A percentile compares a stretch with the other conserved stretches of the same genome.
Conservation (phyloP, 1,140 invertebrate genomes). For the Tribolium castaneum region DNA sequence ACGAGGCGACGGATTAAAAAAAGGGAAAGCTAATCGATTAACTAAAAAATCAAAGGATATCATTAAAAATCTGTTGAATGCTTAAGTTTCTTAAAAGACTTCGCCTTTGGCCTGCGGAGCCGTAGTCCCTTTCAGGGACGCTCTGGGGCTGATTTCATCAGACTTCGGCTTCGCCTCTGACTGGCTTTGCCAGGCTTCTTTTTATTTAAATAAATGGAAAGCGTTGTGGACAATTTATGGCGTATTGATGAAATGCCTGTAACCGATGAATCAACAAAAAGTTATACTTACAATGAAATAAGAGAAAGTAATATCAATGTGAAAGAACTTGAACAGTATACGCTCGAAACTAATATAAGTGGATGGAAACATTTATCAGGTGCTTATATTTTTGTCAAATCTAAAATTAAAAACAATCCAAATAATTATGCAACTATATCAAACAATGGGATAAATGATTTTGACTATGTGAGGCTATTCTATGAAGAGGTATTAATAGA, state of each 20-base stretch:
- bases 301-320: conserved; percentile 47
- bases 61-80: too few species aligned
- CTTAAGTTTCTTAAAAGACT: too few species aligned
- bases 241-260: conserved; percentile 37
- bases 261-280: conserved; percentile 42
- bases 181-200: too few species aligned
- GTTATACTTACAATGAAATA: conserved; percentile 46
- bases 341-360: conserved; percentile 39
- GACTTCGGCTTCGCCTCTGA: too few species aligned
- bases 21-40: too few species aligned
- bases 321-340: conserved; percentile 44
- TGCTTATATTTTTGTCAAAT: conserved; percentile 43
- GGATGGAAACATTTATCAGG: conserved; percentile 45
- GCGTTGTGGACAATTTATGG: conserved; percentile 39
- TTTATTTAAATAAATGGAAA: conserved; percentile 45
- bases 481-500: conserved; percentile 39
- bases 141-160: too few species aligned
- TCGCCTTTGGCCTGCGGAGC: too few species aligned
- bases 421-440: conserved; percentile 38
- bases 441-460: conserved; percentile 37
- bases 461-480: conserved; percentile 31
- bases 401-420: conserved; percentile 38
- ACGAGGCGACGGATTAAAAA: too few species aligned
- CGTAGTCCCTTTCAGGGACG: too few species aligned
- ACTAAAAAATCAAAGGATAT: too few species aligned